Evolutionary conservation across 2,797 vertebrate genomes (phyloP), one percentile per base, ranked within the genome.

Genomic region (Fundulus diaphanus): DNA sequence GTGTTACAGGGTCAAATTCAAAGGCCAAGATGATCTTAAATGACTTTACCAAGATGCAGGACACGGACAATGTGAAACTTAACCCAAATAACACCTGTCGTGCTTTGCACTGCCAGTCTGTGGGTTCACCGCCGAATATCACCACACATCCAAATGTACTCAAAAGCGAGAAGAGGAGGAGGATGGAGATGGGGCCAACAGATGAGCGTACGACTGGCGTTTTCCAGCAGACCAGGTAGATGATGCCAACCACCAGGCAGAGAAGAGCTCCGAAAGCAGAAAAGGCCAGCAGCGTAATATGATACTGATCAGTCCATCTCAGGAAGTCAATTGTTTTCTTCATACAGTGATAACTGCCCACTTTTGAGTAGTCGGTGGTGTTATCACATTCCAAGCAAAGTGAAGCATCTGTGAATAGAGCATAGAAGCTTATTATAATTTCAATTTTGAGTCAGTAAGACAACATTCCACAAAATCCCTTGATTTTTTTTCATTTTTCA

Each of bases 31-130:
- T 68, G 5, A 81, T 81, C 42, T 76, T 76, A 27, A 82, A 82
- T 20, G 79, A 86, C 74, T 81, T 79, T 31, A 85, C 83, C 80
- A 82, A 22, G 74, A 85, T 78, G 52, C 81, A 89, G 18, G 80
- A 78, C 20, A 82, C 33, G 7, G 68, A 81, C 51, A 86, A 40
- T 8, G 82, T 80, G 70, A 81, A 84, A 44, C 74, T 86, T 1
- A 83, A 73, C 40, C 68, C 74, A 77, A 83, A 86, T 31, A 85
- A 9, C 16, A 69, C 69, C 46, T 88, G 82, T 0, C 22, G 69
- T 0, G 68, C 27, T 73, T 77, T 15, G 0, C 84, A 79, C 69
- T 82, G 71, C 59, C 0, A 11, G 7, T 1, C 0, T 0, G n/a
- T 49, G 42, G 76, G 74, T 70, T 0, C 0, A 24, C 71, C 80